Evolutionary conservation across 2,797 vertebrate genomes (phyloP).

Genomic region (Chanos chanos): DNA sequence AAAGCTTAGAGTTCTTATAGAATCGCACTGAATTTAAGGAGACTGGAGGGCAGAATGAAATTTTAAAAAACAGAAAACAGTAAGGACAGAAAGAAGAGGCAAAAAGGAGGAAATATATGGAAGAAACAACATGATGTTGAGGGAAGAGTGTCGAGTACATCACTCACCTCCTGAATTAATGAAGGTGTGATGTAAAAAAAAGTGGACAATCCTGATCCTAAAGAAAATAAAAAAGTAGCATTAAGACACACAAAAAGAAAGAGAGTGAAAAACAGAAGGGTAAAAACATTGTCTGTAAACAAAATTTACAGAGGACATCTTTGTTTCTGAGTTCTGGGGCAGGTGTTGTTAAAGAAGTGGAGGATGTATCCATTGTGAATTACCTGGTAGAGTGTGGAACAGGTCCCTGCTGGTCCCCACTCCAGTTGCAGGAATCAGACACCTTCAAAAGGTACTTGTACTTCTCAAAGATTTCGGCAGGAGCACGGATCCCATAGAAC

Average conservation of each 20-base stretch:
- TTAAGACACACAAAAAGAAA: neutral
- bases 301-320: neutral
- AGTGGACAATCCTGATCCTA: conserved; percentile 82
- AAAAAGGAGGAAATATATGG: neutral
- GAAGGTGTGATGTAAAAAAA: conserved; percentile 67
- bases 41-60: no score
- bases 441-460: conserved; percentile 78
- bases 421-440: conserved; percentile 71
- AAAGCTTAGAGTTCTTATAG: no score
- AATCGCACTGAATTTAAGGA: no score
- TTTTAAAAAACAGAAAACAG: neutral
- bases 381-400: conserved; percentile 61
- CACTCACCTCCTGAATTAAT: conserved; percentile 65
- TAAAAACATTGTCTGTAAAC: neutral
- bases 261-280: neutral
- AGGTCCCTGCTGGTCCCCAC: conserved; percentile 33
- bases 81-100: neutral
- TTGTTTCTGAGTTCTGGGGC: neutral
- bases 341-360: no score
- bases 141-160: neutral
- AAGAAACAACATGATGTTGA: no score
- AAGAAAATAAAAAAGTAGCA: conserved; percentile 25
- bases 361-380: no score
- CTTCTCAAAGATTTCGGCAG: conserved; percentile 65
- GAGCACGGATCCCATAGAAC: conserved; percentile 80